phyloP scores from a whole-genome alignment of 37 sponge, comb jelly and placozoan species.

The Diacarnus erythraeanus region DNA sequence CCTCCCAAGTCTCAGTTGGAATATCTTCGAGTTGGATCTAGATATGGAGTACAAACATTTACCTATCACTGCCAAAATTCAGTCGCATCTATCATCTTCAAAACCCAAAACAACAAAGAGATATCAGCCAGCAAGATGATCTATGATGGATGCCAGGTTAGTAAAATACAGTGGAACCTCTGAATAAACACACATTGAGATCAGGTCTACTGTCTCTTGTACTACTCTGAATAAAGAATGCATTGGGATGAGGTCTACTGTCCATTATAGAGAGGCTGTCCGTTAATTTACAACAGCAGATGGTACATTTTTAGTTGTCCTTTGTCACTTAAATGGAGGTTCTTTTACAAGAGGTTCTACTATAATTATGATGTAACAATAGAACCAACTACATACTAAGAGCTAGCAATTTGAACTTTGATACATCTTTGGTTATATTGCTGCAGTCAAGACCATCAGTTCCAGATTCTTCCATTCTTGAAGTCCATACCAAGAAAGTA shows the following conservation, averaged over 20 bases:
- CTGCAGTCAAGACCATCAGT: slow-evolving; percentile 36
- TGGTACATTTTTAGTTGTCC: neutral
- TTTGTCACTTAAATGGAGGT: neutral
- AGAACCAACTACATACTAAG: neutral
- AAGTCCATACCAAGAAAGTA: slow-evolving; percentile 53
- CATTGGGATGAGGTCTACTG: too few species aligned
- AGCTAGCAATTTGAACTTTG: neutral
- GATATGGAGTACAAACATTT: slow-evolving; percentile 47
- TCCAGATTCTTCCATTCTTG: slow-evolving; percentile 42
- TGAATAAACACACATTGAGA: too few species aligned
- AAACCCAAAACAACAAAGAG: slow-evolving; percentile 50
- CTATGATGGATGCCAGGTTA: slow-evolving; percentile 71
- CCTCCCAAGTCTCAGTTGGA: slow-evolving; percentile 41
- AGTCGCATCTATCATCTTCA: slow-evolving; percentile 56
- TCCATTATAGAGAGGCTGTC: too few species aligned
- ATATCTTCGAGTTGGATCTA: slow-evolving; percentile 44
- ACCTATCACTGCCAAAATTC: slow-evolving; percentile 70
- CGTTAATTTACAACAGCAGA: too few species aligned
- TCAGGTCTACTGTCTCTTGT: too few species aligned
- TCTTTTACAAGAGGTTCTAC: neutral
- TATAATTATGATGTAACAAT: neutral
- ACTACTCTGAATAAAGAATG: too few species aligned
- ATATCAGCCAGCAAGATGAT: slow-evolving; percentile 33
- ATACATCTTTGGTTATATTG: neutral
- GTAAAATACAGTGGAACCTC: too few species aligned